Conservation (phyloP, 2,113 vertebrate species). For the Forbesichthys agassizii region DNA sequence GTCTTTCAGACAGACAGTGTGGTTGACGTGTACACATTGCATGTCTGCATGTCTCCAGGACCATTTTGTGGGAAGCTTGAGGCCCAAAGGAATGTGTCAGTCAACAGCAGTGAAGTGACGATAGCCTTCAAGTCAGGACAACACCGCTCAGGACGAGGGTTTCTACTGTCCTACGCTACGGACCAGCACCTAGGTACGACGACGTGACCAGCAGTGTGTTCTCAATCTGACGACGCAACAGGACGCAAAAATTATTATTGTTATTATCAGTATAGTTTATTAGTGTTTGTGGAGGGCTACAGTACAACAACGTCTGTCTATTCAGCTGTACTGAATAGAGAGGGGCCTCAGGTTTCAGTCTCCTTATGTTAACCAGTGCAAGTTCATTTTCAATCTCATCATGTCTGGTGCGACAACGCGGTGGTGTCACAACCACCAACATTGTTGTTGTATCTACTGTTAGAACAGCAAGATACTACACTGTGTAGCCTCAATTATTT, state of each 20-base stretch:
- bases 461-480: too few relatives aligned
- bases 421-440: too few relatives aligned
- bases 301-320: neutral
- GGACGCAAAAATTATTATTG: too few relatives aligned
- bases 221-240: neutral
- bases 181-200: constrained; percentile 79
- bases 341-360: constrained; percentile 55
- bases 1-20: neutral
- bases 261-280: neutral
- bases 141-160: constrained; percentile 84
- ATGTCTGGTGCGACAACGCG: neutral
- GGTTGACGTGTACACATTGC: neutral
- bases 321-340: constrained; percentile 55
- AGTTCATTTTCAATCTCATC: constrained; percentile 2
- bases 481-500: too few relatives aligned
- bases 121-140: constrained; percentile 78
- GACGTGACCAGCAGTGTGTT: neutral
- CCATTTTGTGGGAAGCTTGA: constrained; percentile 79
- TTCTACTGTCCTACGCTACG: constrained; percentile 84
- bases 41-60: constrained; percentile 65
- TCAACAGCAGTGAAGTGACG: constrained; percentile 73
- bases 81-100: constrained; percentile 61
- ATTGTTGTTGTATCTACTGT: too few relatives aligned
- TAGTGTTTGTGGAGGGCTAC: constrained; percentile 4
- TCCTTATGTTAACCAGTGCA: constrained; percentile 37